Evolutionary conservation across 2,888 invertebrate genomes (phyloP), one percentile per base, ranked within the genome.

Genomic region (Sepioteuthis lessoniana): DNA sequence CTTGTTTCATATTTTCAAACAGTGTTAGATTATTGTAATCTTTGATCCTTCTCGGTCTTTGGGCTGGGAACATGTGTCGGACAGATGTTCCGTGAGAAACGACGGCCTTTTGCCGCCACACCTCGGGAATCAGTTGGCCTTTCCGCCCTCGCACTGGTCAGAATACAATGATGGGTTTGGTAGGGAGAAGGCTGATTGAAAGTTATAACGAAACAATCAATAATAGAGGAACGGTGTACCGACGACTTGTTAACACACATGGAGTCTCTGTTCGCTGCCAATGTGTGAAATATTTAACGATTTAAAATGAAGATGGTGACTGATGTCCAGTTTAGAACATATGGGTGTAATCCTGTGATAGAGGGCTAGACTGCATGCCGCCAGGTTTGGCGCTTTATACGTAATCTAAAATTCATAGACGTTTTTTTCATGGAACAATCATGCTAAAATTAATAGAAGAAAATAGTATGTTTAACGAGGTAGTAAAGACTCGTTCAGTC

Each of bases 31-130:
- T 76, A 76, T 35, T 76, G n/a, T n/a, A 16, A 1, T n/a, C 76
- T 76, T 76, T 76, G 76, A 76, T 76, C 76, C 16, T 76, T 35
- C 76, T 76, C n/a, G 76, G 55, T 55, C 25, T 35, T 76, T 76
- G 76, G n/a, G 76, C 76, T 76, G 76, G 76, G 76, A 76, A 76
- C n/a, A 35, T 76, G 76, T 76, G 76, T 76, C 16, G n/a, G 76
- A 76, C 76, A 76, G 76, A 76, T 76, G 76, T 76, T 76, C 76
- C 19, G 76, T 76, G 76, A 76, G 76, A 76, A 76, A 76, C n/a
- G 16, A 76, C 76, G n/a, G 35, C n/a, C n/a, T 76, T 1, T 76
- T 76, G n/a, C n/a, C 76, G 76, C 76, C 76, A n/a, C 76, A 76
- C 76, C 76, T 76, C 35, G 76, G 76, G 76, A 76, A 76, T 76